Evolutionary conservation across 2,888 invertebrate species (phyloP), one percentile per base, ranked within the genome.

Genomic region (Notodonta dromedarius): DNA sequence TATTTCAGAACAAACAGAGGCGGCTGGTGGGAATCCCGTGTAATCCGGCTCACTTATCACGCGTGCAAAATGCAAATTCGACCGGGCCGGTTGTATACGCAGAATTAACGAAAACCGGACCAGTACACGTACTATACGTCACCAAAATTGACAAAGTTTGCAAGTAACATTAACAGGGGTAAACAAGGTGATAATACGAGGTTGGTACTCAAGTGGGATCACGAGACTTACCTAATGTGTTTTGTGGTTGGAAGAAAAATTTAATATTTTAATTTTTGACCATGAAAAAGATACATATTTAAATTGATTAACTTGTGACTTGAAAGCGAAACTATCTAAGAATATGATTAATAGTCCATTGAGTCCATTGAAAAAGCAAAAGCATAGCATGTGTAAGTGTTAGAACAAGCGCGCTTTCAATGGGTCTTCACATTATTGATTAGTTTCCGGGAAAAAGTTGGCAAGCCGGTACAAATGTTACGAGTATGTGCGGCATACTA

Each of bases 11-110:
- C 90, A 93, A 91, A 93, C 92, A 90, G 90, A 89, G 91, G 89
- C 90, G 87, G 90, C 88, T 89, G 88, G 90, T 84, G 86, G 85
- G 88, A 90, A 92, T 90, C 92, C 93, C 85, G 82, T 89, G 90
- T 93, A 93, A 93, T 93, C 93, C 93, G 70, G 82, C 76, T 86
- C 91, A 93, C 93, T 93, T 93, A 93, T 93, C 93, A 93, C 93
- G 90, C 90, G 93, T 92, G 91, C 92, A 93, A 93, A 93, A 93
- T 93, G 93, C 93, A 93, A 93, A 93, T 93, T 91, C 88, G 73
- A 79, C 73, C 83, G 82, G 85, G 82, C 79, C 81, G 76, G 79
- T 80, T 78, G 85, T 86, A 24, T 24, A 89, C 89, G 90, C 88
- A 86, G 89, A 87, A 90, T 91, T 91, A 93, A 89, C 91, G 87